Evolutionary conservation across 2,888 invertebrate species (phyloP), one percentile per base, ranked within the genome.

Genomic region (Acleris holmiana): DNA sequence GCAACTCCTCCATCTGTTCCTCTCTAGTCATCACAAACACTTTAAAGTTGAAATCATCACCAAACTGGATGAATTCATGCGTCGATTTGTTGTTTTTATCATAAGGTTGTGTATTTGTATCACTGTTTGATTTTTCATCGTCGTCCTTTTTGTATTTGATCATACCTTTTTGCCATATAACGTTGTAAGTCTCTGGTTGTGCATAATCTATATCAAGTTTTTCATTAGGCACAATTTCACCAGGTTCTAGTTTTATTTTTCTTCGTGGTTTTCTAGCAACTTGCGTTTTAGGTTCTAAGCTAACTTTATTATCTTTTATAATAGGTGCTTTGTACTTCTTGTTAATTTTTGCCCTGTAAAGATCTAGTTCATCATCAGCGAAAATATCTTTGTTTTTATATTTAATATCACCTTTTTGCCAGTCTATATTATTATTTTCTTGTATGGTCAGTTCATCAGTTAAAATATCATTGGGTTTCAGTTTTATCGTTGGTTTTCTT

Each of bases 1-100:
- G 48, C 17, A 71, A 4, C 13, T 69, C 71, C 3, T 59, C 57
- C 2, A 66, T 8, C 41, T 69, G 69, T 44, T 71, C 56, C 23
- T 68, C 70, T 21, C 19, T 55, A 13, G 41, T 60, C 55, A 68
- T 25, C 21, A 61, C 55, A 13, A 60, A 65, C 0, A 65, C 41
- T 1, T 59, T 49, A 19, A 65, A 65, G 10, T 65, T 65, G 19
- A 48, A 65, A 18, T 65, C 60, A 5, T 49, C 29, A 18, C 65
- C 65, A 35, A 65, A 65, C 3, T 60, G 48, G 0, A 65, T 44
- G 0, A 65, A 55, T 1, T 60, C 65, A 17, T 44, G 21, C 0
- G 54, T 13, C 7, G 46, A 10, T n/a, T 49, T 54, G 4, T 49
- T 8, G 21, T 18, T 65, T 0, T n/a, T n/a, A n/a, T n/a, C n/a